Conservation (phyloP, 1,140 invertebrate genomes). For the Drosophila pachea region DNA sequence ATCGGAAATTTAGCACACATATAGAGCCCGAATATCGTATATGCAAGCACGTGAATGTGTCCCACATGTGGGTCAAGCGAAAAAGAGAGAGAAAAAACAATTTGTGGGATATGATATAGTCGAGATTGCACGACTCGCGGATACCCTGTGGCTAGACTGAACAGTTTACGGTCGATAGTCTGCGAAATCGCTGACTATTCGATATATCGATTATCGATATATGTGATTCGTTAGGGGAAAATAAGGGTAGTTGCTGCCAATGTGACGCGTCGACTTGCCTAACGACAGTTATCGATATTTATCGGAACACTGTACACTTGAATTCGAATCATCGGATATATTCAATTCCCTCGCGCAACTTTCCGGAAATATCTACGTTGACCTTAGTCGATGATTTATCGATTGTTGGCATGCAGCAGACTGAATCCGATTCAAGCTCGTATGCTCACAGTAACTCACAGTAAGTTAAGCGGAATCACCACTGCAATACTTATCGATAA, state of each 20-base stretch:
- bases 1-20: conserved; percentile 55
- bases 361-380: too few relatives aligned
- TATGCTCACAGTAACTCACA: too few relatives aligned
- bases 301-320: not conserved
- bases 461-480: too few relatives aligned
- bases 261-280: too few relatives aligned
- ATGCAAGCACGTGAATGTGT: not conserved
- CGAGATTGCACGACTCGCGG: not conserved
- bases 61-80: conserved; percentile 22
- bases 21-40: not conserved
- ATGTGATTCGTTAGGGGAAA: not conserved
- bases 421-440: too few relatives aligned
- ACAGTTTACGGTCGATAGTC: not conserved
- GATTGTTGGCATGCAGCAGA: too few relatives aligned
- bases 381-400: too few relatives aligned
- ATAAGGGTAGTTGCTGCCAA: not conserved
- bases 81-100: conserved; percentile 14
- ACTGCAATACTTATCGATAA: too few relatives aligned
- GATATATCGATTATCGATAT: not conserved
- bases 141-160: not conserved
- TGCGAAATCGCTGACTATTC: too few relatives aligned
- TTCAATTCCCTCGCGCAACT: too few relatives aligned
- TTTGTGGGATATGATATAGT: not conserved
- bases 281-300: not conserved
- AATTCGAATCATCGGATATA: too few relatives aligned